Conservation (phyloP, 2,797 vertebrate genomes). For the Dendrocincla tyrannina region DNA sequence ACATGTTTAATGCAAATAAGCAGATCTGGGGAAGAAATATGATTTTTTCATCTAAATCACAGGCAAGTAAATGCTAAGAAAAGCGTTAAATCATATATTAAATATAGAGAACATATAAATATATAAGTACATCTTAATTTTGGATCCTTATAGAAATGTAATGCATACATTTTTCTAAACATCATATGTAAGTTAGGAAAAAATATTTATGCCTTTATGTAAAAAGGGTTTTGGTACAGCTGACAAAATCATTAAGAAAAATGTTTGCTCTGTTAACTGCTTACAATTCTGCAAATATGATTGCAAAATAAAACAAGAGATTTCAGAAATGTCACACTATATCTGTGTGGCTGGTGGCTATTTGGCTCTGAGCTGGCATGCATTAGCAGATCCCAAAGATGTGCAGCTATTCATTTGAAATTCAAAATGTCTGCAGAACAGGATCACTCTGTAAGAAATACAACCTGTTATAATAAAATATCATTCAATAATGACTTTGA, state of each 20-base stretch:
- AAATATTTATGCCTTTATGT: background rate
- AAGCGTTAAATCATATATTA: background rate
- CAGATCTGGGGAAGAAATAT: fast-evolving
- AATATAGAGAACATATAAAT: background rate
- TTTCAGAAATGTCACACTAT: background rate
- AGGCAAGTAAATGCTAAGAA: background rate
- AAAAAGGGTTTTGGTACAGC: background rate
- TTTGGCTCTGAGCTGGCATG: background rate
- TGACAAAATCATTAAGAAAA: background rate
- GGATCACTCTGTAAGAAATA: background rate
- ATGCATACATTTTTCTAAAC: background rate
- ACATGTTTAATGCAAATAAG: background rate
- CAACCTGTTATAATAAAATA: background rate
- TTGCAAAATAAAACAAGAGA: background rate
- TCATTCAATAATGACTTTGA: background rate
- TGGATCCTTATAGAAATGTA: background rate
- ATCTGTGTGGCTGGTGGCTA: background rate
- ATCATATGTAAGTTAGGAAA: background rate
- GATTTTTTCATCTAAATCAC: background rate
- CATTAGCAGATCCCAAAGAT: background rate
- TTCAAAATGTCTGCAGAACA: background rate
- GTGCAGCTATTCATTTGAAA: constrained; percentile 16
- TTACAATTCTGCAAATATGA: background rate
- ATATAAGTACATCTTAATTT: background rate
- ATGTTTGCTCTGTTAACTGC: background rate